Base-by-base conservation (phyloP, 2,888 invertebrate species). In the Epirrhoe alternata region DNA sequence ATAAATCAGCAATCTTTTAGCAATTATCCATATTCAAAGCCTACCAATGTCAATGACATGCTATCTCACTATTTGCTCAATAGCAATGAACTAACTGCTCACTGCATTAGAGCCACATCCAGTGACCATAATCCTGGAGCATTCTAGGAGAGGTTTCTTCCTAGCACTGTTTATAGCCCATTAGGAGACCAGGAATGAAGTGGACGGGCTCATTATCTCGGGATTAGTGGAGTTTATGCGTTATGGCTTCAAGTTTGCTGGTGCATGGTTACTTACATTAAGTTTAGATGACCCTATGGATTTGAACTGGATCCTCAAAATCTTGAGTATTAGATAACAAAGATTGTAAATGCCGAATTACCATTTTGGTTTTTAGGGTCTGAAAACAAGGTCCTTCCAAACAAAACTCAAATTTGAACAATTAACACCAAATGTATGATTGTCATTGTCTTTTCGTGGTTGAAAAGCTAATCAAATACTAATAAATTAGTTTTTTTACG, bases 181-280 rank as follows among this genome's bases (percentile, higher is more conserved):
- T 92, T 91, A 89, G 81, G 78, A 80, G 74, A 87, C 88, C 85
- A 86, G 87, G 89, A 89, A 89, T 91, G 90, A 89, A 90, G 89
- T 88, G 89, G 87, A 86, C 88, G 75, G 72, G 72, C 76, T 89
- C 89, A 89, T 90, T 90, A 90, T 86, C 87, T 85, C 83, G 83
- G 88, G 88, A 89, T 91, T 89, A 90, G 84, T 76, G 77, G 47
- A 38, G 57, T 38, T 68, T 64, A 68, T 57, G 64, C 63, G 61
- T 68, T 64, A 64, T 58, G 38, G 54, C 64, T 53, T 10, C 16
- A 64, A 68, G 56, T 64, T 68, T 60, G 33, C 50, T 52, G 52
- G 45, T 66, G 60, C 59, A 51, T 62, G 47, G 14, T 49, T 42
- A 42, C 60, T 60, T 53, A 30, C 24, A 30, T 0, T 38, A 7